phyloP scores from a whole-genome alignment of 2,888 invertebrate species.

The Stenoptilia bipunctidactyla region DNA sequence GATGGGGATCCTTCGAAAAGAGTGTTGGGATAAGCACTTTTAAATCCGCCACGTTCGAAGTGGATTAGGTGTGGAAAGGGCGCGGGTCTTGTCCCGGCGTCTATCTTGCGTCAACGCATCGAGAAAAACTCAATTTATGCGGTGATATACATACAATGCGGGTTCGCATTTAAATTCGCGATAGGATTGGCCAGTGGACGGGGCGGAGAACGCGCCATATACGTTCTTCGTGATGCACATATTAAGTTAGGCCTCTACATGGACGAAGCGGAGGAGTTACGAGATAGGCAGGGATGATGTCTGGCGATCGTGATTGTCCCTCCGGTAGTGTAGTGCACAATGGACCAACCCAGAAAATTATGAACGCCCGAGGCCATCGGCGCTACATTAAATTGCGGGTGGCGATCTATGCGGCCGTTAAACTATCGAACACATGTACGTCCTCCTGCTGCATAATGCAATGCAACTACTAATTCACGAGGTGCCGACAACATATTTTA shows the following conservation, averaged over 20 bases:
- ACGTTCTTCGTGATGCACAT: constrained; percentile 66
- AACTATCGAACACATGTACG: constrained; percentile 39
- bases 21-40: constrained; percentile 48
- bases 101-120: constrained; percentile 33
- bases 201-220: constrained; percentile 52
- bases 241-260: constrained; percentile 66
- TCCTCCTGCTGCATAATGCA: constrained; percentile 17
- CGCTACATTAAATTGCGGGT: constrained; percentile 47
- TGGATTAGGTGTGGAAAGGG: constrained; percentile 17
- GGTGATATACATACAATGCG: constrained; percentile 68
- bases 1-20: constrained; percentile 39
- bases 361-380: constrained; percentile 39
- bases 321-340: constrained; percentile 35
- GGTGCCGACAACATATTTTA: constrained; percentile 10
- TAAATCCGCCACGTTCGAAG: constrained; percentile 29
- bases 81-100: constrained; percentile 11
- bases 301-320: constrained; percentile 51
- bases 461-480: constrained; percentile 23
- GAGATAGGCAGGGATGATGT: constrained; percentile 50
- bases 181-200: constrained; percentile 59
- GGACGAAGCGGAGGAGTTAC: constrained; percentile 41
- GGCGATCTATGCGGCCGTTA: constrained; percentile 32
- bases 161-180: constrained; percentile 53
- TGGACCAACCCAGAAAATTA: constrained; percentile 39
- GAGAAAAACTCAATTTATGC: constrained; percentile 56